Percentiles rank a stretch among this genome's conserved stretches.
Conservation (phyloP, 2,113 vertebrate species). For the Caranx melampygus region DNA sequence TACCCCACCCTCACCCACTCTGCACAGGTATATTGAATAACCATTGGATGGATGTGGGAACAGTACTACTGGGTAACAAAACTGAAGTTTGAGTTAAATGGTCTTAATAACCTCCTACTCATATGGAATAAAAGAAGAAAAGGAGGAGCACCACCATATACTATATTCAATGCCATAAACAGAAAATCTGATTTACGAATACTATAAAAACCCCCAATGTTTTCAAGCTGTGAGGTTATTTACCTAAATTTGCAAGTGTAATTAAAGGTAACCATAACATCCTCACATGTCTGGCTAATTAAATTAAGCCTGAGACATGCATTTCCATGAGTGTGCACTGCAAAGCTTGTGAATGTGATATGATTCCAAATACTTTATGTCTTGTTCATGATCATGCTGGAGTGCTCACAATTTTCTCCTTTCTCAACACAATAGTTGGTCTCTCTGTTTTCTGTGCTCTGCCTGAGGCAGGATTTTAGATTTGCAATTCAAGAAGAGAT, state of each 20-base stretch:
- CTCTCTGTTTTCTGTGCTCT: slow-evolving; percentile 35
- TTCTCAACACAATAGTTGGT: slow-evolving; percentile 31
- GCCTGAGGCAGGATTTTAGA: slow-evolving; percentile 43
- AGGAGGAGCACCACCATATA: background rate
- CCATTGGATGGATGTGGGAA: too few relatives aligned
- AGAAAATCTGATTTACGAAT: too few relatives aligned
- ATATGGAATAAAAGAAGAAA: too few relatives aligned
- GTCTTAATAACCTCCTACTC: too few relatives aligned
- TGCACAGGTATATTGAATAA: too few relatives aligned
- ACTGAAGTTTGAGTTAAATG: too few relatives aligned
- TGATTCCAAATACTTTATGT: background rate
- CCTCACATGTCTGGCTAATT: background rate
- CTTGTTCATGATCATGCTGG: background rate
- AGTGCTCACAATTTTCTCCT: slow-evolving; percentile 17
- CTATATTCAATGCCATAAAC: too few relatives aligned
- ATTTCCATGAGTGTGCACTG: slow-evolving; percentile 4
- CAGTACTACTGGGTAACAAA: too few relatives aligned
- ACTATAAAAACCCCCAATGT: too few relatives aligned
- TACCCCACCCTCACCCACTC: too few relatives aligned
- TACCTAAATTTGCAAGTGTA: background rate
- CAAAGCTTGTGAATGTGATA: slow-evolving; percentile 3
- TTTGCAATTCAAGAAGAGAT: slow-evolving; percentile 38
- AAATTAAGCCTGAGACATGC: background rate
- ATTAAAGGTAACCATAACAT: background rate
- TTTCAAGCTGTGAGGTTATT: background rate